Evolutionary conservation across 1,140 invertebrate genomes (phyloP), one percentile per base, ranked within the genome.

Genomic region (Saxidomus purpurata): DNA sequence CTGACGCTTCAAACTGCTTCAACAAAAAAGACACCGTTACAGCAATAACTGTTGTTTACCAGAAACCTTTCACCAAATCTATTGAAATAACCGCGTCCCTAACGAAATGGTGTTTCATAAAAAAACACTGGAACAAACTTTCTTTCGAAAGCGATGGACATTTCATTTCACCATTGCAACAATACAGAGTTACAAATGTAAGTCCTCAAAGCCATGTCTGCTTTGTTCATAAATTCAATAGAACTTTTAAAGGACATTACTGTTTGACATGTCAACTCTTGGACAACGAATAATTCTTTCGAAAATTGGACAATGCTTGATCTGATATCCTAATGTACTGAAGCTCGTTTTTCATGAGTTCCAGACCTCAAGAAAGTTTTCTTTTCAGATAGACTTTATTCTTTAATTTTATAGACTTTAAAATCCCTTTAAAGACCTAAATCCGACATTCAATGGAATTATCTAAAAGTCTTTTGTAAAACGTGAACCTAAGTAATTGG

Each of bases 401-500:
- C 76, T 79, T 79, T 19, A 22, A 36, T 6, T 79, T 49, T 49
- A 79, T 43, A 55, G 76, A 79, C 76, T 22, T 52, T 15, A 31
- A 79, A 79, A 79, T 55, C 76, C 76, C n/a, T 55, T 55, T 55
- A 79, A 79, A 79, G 43, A 55, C 47, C 4, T 79, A 25, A 55
- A 79, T 43, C 76, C 28, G 40, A 15, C 36, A 19, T 22, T 55
- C n/a, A 59, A 59, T 79, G 47, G 49, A 52, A 79, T 79, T 79
- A 79, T 79, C 67, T 36, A 38, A 15, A 36, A n/a, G 49, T 38
- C 43, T 8, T 36, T 79, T 55, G 47, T 79, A 31, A 34, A 52
- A 52, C 19, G 76, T 79, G 76, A 52, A 79, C 76, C 55, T 55
- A 79, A 55, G 76, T 55, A 79, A 79, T 79, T 79, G 76, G 76